phyloP scores from a whole-genome alignment of 2,797 vertebrate genomes.

The Erethizon dorsatum region DNA sequence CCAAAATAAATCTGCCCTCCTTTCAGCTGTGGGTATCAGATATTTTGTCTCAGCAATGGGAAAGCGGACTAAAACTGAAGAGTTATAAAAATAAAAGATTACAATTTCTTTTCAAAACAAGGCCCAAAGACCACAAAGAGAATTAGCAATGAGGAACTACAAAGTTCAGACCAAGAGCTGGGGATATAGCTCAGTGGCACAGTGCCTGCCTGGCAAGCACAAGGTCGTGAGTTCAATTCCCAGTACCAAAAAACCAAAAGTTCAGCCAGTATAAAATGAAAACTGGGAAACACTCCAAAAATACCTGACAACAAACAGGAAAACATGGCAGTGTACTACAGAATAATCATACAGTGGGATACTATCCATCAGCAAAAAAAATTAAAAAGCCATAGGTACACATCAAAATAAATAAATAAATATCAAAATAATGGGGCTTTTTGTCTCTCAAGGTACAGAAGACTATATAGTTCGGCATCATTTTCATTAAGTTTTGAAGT shows the following conservation, averaged over 20 bases:
- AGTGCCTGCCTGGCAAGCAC: too few relatives aligned
- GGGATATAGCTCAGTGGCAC: too few relatives aligned
- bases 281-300: not conserved
- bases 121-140: not conserved
- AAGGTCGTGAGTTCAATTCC: too few relatives aligned
- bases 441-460: not conserved
- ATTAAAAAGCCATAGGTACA: not conserved
- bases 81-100: not conserved
- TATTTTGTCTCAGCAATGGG: not conserved
- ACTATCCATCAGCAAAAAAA: not conserved
- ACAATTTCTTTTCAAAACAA: not conserved
- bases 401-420: not conserved
- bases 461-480: not conserved
- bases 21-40: not conserved
- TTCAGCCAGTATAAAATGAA: not conserved
- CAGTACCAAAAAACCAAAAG: too few relatives aligned
- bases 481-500: slow-evolving; percentile 17
- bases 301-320: not conserved
- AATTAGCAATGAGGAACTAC: not conserved
- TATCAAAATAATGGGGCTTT: not conserved
- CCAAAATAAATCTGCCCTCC: not conserved
- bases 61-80: not conserved
- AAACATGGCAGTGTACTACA: not conserved
- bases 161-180: not conserved
- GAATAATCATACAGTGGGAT: not conserved